Evolutionary conservation across 2,888 invertebrate genomes (phyloP).

Genomic region (Pandemis cinnamomeana): DNA sequence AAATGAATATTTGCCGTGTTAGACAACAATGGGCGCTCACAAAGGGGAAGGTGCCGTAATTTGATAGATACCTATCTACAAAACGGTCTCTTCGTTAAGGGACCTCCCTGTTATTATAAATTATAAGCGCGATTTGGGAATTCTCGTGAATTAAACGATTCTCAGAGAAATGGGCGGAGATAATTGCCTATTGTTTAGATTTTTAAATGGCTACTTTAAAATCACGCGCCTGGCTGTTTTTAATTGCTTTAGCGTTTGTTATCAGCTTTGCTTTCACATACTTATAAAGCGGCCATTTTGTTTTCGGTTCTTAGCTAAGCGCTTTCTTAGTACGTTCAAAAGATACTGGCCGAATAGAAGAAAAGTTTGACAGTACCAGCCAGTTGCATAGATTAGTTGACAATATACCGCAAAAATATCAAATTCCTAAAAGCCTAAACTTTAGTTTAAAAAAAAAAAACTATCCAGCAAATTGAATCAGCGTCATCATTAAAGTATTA

Average conservation of each 20-base stretch:
- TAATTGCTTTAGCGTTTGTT: slow-evolving; percentile 17
- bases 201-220: slow-evolving; percentile 37
- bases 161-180: slow-evolving; percentile 62
- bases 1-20: slow-evolving; percentile 86
- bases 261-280: slow-evolving; percentile 21
- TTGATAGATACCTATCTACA: slow-evolving; percentile 84
- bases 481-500: slow-evolving; percentile 31
- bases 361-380: no score
- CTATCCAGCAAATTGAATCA: slow-evolving; percentile 9
- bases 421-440: not conserved
- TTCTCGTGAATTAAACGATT: slow-evolving; percentile 75
- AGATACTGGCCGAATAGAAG: not conserved
- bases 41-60: slow-evolving; percentile 79
- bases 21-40: slow-evolving; percentile 79
- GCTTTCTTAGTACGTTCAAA: not conserved
- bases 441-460: not conserved
- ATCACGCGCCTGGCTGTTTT: slow-evolving; percentile 29
- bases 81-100: slow-evolving; percentile 81
- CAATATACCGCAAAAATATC: no score
- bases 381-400: no score
- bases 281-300: not conserved
- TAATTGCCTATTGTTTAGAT: slow-evolving; percentile 51
- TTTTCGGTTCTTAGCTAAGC: not conserved
- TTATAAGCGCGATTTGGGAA: slow-evolving; percentile 81
- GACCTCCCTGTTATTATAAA: slow-evolving; percentile 81